phyloP scores from a whole-genome alignment of 2,797 vertebrate species.

The Sebastes miniatus region DNA sequence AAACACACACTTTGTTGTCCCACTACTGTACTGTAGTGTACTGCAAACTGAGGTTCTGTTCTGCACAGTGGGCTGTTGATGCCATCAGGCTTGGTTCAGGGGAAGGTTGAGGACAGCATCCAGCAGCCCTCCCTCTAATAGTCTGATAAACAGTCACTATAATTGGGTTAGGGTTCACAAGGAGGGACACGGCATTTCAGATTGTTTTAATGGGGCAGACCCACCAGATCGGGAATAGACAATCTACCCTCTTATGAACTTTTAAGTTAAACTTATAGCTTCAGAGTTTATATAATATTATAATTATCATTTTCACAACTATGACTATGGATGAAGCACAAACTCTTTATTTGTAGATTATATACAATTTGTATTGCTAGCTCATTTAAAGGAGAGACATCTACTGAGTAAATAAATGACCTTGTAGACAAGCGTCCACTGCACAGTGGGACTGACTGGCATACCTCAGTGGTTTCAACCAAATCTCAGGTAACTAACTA shows the following conservation, averaged over 20 bases:
- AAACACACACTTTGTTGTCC: slow-evolving; percentile 2
- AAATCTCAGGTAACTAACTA: not conserved
- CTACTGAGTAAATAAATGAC: too few species aligned
- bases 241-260: not conserved
- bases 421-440: not conserved
- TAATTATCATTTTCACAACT: not conserved
- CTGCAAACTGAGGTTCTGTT: not conserved
- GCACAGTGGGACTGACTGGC: not conserved
- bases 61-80: slow-evolving; percentile 2
- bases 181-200: not conserved
- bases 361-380: too few species aligned
- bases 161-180: too few species aligned
- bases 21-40: not conserved
- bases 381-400: too few species aligned
- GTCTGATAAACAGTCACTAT: too few species aligned
- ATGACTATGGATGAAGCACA: not conserved
- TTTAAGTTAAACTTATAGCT: too few species aligned
- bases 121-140: too few species aligned
- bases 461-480: not conserved
- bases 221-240: not conserved
- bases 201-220: not conserved
- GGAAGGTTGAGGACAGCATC: too few species aligned
- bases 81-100: too few species aligned
- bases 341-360: not conserved
- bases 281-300: not conserved